phyloP scores from a whole-genome alignment of 2,797 vertebrate genomes.

The Crenichthys baileyi region DNA sequence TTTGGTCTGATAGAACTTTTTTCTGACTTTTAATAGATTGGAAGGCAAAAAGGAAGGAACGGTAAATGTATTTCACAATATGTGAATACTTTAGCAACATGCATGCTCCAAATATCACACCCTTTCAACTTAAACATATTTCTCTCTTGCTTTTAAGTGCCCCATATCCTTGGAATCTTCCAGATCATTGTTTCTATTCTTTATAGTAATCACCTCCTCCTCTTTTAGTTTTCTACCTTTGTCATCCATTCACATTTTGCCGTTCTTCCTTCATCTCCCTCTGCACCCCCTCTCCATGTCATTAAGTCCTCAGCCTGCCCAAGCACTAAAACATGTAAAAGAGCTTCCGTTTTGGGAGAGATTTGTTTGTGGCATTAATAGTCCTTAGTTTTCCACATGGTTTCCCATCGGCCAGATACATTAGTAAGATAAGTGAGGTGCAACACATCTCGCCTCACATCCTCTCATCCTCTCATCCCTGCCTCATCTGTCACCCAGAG shows the following conservation, averaged over 20 bases:
- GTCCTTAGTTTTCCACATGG: constrained; percentile 80
- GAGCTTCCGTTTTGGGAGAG: constrained; percentile 66
- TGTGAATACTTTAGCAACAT: neutral
- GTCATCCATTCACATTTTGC: constrained; percentile 9
- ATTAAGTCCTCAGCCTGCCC: constrained; percentile 58
- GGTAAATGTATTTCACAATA: neutral
- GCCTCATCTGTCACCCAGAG: constrained; percentile 70
- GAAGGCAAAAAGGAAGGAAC: neutral
- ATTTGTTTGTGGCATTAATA: constrained; percentile 82
- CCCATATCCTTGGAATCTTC: neutral
- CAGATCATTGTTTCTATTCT: neutral
- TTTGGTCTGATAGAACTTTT: neutral
- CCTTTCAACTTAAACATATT: constrained; percentile 4
- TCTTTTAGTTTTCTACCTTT: neutral
- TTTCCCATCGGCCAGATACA: constrained; percentile 67
- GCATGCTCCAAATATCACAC: neutral
- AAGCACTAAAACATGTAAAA: constrained; percentile 74
- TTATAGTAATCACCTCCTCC: neutral
- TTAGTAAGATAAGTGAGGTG: constrained; percentile 78
- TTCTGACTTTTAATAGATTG: neutral
- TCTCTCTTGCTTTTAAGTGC: neutral
- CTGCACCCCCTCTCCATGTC: constrained; percentile 56
- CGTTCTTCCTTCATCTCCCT: constrained; percentile 5
- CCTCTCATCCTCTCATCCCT: constrained; percentile 59
- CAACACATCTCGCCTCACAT: constrained; percentile 71